Evolutionary conservation across 2,888 invertebrate genomes (phyloP), one percentile per base, ranked within the genome.

Genomic region (Oxyscelio sp.): DNA sequence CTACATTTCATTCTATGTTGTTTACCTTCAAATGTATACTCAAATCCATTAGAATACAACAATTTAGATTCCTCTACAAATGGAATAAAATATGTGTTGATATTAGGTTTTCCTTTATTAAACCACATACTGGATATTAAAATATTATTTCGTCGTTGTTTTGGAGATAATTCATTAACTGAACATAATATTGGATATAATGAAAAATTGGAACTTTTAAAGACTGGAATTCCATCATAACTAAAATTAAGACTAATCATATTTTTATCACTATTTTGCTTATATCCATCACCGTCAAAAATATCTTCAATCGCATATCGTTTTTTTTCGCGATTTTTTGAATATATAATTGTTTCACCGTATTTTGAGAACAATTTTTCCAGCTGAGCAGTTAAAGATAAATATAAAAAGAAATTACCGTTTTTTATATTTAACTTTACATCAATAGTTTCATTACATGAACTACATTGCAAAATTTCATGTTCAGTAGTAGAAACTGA

Each of bases 271-370:
- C 11, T 22, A 48, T 75, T 75, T 56, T 83, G 66, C 59, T 66
- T 66, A 48, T 85, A 85, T 21, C 61, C 19, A 6, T 15, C 31
- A 11, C 83, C 83, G 63, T 87, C 83, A 19, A 52, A 85, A 43
- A 85, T 87, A 66, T 84, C 84, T n/a, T 85, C 87, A 1, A 87
- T 50, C 9, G 81, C 71, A 65, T 58, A 71, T 58, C 70, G 22
- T 19, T 21, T 38, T 77, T 79, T 85, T 61, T 58, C 19, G 45
- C 73, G 84, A 52, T 58, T 50, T 40, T 70, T 73, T 15, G 6
- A 0, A 27, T 52, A 54, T 4, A 54, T 21, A 6, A 61, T 9
- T 40, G 24, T n/a, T 52, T 61, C 54, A 0, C 27, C 52, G n/a
- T 63, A 1, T 0, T 74, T 74, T 8, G 52, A 65, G 59, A 70